Evolutionary conservation across 1,140 invertebrate genomes (phyloP).

Genomic region (Galleria mellonella): DNA sequence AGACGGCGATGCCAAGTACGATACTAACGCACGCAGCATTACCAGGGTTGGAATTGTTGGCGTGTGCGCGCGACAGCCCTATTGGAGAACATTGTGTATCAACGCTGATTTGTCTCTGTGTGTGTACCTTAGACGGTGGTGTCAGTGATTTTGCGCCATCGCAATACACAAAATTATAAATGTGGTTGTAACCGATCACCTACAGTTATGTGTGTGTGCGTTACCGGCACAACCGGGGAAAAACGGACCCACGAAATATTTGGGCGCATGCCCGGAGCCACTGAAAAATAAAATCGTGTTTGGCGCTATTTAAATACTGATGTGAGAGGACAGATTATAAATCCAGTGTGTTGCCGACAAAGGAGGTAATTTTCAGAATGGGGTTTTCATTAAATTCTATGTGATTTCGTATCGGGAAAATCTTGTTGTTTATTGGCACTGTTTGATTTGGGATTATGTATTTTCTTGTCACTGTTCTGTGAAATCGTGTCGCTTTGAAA

Average conservation of each 20-base stretch:
- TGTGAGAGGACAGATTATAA: constrained; percentile 30
- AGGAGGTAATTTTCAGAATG: constrained; percentile 23
- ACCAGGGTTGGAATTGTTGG: constrained; percentile 28
- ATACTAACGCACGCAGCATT: constrained; percentile 43
- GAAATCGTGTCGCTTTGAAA: too few relatives aligned
- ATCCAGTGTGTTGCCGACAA: constrained; percentile 18
- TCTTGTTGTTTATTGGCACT: constrained; percentile 4
- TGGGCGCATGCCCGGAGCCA: constrained; percentile 37
- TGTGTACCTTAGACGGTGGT: constrained; percentile 37
- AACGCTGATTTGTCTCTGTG: constrained; percentile 19
- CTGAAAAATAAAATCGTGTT: constrained; percentile 41
- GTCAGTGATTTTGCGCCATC: constrained; percentile 39
- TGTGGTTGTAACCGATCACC: constrained; percentile 37
- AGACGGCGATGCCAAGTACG: constrained; percentile 14
- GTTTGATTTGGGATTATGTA: neutral
- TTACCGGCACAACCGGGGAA: constrained; percentile 25
- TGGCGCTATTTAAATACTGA: constrained; percentile 46
- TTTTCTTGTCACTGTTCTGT: too few relatives aligned
- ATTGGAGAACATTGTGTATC: constrained; percentile 18
- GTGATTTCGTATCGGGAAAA: constrained; percentile 2
- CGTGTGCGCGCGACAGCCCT: constrained; percentile 31
- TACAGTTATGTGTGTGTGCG: constrained; percentile 23
- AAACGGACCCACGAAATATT: constrained; percentile 15
- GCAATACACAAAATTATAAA: constrained; percentile 28
- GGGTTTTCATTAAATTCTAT: constrained; percentile 17